Evolutionary conservation across 2,797 vertebrate species (phyloP).

Genomic region (Pseudomugil tenellus): DNA sequence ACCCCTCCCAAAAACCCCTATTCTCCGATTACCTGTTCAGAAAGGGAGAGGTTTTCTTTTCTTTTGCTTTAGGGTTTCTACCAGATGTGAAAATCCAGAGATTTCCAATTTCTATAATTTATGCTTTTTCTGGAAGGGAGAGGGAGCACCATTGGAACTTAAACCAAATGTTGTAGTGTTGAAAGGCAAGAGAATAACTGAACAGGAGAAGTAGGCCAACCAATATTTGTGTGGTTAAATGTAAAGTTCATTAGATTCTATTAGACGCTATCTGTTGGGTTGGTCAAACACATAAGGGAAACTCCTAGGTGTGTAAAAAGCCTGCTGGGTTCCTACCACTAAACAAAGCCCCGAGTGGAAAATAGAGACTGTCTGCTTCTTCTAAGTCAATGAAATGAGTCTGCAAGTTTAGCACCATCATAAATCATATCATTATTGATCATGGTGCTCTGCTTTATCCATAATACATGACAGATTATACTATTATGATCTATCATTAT

Average conservation of each 20-base stretch:
- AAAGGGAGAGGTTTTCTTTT: constrained; percentile 25
- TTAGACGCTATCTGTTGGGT: constrained; percentile 60
- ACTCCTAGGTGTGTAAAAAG: neutral
- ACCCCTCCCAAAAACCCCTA: constrained; percentile 49
- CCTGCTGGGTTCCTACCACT: neutral
- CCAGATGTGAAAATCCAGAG: constrained; percentile 73
- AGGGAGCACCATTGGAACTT: constrained; percentile 51
- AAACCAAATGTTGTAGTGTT: constrained; percentile 54
- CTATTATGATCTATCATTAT: neutral
- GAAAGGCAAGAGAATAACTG: constrained; percentile 55
- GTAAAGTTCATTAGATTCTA: constrained; percentile 65
- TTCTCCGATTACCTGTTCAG: constrained; percentile 72
- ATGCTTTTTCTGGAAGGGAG: constrained; percentile 61
- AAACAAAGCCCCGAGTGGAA: neutral
- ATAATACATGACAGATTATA: neutral
- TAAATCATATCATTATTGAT: neutral
- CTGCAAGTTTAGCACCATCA: neutral
- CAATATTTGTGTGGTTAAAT: constrained; percentile 72
- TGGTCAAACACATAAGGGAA: constrained; percentile 23
- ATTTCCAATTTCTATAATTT: constrained; percentile 75
- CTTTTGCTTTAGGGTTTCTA: constrained; percentile 58
- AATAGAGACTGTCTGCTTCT: no score
- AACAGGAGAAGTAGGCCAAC: constrained; percentile 56
- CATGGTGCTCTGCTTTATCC: neutral
- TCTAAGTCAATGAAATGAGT: no score